Base-by-base conservation (phyloP, 2,797 vertebrate species). In the Artibeus jamaicensis region DNA sequence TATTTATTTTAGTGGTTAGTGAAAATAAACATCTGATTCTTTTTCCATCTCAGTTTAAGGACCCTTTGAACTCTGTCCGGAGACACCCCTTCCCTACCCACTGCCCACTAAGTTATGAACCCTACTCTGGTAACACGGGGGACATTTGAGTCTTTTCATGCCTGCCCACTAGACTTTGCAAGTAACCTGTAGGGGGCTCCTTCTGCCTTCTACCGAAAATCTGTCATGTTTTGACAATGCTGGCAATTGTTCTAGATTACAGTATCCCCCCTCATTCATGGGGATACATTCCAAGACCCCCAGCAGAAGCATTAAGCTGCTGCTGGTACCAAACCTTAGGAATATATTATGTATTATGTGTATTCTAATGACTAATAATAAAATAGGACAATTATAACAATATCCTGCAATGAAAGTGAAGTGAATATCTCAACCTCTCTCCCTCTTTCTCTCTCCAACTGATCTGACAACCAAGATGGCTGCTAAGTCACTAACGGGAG, bases 121-220 rank as follows among this genome's bases (percentile, higher is more conserved):
- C 68, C 37, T 85, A 19, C 26, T 46, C n/a, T 67, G 73, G 34
- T 2, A 0, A 67, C 9, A 29, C 3, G 6, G 18, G 3, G 14
- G 32, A 57, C 6, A 39, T 84, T 74, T 55, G 24, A 46, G 10
- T 91, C 3, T 57, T 68, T 93, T 79, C 48, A 37, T 46, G 6
- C 46, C 42, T 14, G n/a, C 3, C 24, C 68, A 15, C 21, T 34
- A 57, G 15, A 59, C 22, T 26, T 12, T 65, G 0, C 44, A 67
- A 71, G n/a, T 46, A 71, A 9, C 68, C 62, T 55, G 12, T 24
- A 95, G 46, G 37, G n/a, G 70, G 9, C 22, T 94, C 78, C 32
- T 84, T 91, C 93, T 39, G n/a, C 57, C 48, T 96, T 95, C 32
- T 46, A 5, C 32, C 34, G 42, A 86, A 96, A 93, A 42, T 1